Evolutionary conservation across 2,888 invertebrate species (phyloP).

Genomic region (Hemistola chrysoprasaria): DNA sequence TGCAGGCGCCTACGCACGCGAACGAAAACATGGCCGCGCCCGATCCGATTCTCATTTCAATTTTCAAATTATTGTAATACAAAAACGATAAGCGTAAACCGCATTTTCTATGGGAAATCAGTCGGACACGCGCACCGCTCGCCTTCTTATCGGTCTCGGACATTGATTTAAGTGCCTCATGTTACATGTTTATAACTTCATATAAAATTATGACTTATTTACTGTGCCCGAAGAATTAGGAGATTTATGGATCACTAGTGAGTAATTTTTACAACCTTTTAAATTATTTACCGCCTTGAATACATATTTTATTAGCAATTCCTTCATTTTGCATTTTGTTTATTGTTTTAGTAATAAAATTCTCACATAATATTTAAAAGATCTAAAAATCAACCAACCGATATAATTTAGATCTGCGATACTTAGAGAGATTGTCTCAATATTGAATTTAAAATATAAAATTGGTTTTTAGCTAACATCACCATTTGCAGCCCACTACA

Average conservation of each 20-base stretch:
- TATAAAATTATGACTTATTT: conserved; percentile 60
- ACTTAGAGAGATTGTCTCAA: no score
- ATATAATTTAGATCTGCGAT: no score
- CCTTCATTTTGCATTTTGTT: conserved; percentile 25
- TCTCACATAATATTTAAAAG: conserved; percentile 6
- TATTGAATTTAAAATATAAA: no score
- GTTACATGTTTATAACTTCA: conserved; percentile 58
- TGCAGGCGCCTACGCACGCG: conserved; percentile 78
- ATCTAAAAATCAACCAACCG: not conserved
- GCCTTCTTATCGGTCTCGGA: conserved; percentile 51
- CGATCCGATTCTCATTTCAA: conserved; percentile 52
- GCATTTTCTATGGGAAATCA: conserved; percentile 49
- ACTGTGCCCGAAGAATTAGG: conserved; percentile 59
- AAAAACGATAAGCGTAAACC: conserved; percentile 48
- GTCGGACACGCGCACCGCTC: conserved; percentile 34
- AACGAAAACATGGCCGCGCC: conserved; percentile 70
- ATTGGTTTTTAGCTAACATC: no score
- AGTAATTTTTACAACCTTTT: conserved; percentile 55
- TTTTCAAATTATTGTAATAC: conserved; percentile 46
- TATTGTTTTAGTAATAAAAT: conserved; percentile 13
- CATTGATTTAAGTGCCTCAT: conserved; percentile 59
- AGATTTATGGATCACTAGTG: conserved; percentile 63
- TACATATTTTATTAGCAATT: conserved; percentile 20
- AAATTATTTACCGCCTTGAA: conserved; percentile 29
- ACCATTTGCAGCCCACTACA: no score